Percentiles rank a stretch among this genome's conserved stretches.
Evolutionary conservation across 2,797 vertebrate genomes (phyloP).

Genomic region (Myotis daubentonii): DNA sequence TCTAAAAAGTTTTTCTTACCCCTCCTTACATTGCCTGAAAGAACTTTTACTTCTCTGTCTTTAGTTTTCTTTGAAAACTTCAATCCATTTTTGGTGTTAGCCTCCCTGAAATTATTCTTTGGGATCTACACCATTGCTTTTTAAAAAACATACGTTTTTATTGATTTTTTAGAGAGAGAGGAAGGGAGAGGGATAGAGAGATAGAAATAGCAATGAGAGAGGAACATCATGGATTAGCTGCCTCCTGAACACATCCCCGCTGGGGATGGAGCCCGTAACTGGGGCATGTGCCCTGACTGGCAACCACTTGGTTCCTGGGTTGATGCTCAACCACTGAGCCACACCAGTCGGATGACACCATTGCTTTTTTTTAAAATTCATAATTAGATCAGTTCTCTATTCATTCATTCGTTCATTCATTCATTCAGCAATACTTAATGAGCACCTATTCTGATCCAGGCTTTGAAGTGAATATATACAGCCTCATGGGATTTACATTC

Average conservation of each 20-base stretch:
- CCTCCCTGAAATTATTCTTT: not conserved
- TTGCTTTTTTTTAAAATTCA: no score
- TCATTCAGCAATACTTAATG: not conserved
- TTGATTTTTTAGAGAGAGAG: no score
- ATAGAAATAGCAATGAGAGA: no score
- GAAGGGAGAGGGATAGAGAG: no score
- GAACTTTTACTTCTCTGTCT: slow-evolving; percentile 20
- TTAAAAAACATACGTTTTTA: not conserved
- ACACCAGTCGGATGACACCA: no score
- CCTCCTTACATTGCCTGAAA: not conserved
- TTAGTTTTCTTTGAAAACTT: slow-evolving; percentile 21
- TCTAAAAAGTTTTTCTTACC: slow-evolving; percentile 28
- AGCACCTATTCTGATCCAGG: not conserved
- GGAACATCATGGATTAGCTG: no score
- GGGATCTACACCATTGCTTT: not conserved
- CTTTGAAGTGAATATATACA: slow-evolving; percentile 21
- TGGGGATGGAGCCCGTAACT: no score
- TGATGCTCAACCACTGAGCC: no score
- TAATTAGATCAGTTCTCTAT: not conserved
- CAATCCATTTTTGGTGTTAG: slow-evolving; percentile 30
- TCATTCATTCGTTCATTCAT: not conserved
- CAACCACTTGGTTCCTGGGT: no score
- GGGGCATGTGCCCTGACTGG: no score
- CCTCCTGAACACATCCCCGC: no score
- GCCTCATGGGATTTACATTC: not conserved